Evolutionary conservation across 2,113 vertebrate species (phyloP).

Genomic region (Python bivittatus): DNA sequence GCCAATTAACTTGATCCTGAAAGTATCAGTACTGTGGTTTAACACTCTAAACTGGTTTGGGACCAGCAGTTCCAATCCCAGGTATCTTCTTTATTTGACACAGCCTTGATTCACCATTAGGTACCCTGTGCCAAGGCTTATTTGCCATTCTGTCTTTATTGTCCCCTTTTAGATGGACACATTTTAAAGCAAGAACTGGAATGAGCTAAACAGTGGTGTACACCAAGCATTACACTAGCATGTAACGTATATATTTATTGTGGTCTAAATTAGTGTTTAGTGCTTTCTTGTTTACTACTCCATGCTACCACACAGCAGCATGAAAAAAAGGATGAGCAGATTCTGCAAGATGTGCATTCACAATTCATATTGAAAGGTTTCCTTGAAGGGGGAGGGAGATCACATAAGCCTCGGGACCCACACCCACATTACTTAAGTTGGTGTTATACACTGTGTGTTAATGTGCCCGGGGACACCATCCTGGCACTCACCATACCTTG

Average conservation of each 20-base stretch:
- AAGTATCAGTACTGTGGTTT: not conserved
- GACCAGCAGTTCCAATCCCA: not conserved
- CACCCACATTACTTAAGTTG: not conserved
- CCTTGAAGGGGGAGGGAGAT: not conserved
- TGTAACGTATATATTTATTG: not conserved
- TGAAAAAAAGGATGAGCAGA: not conserved
- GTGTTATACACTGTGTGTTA: too few species aligned
- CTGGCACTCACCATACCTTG: too few species aligned
- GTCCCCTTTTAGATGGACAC: constrained; percentile 8
- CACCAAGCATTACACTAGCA: too few species aligned
- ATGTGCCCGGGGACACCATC: too few species aligned
- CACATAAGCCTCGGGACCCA: not conserved
- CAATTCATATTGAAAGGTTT: not conserved
- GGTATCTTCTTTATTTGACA: not conserved
- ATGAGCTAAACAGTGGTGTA: not conserved
- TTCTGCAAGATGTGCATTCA: not conserved
- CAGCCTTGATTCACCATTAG: not conserved
- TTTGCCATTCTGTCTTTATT: not conserved
- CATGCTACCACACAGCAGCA: not conserved
- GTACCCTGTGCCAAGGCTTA: not conserved
- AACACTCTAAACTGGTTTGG: not conserved
- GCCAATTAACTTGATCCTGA: not conserved
- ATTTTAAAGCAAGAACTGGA: constrained; percentile 23
- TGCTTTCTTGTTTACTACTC: not conserved
- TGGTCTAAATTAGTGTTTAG: not conserved